phyloP scores from a whole-genome alignment of 2,797 vertebrate species.

The Gymnopithys bicolor region DNA sequence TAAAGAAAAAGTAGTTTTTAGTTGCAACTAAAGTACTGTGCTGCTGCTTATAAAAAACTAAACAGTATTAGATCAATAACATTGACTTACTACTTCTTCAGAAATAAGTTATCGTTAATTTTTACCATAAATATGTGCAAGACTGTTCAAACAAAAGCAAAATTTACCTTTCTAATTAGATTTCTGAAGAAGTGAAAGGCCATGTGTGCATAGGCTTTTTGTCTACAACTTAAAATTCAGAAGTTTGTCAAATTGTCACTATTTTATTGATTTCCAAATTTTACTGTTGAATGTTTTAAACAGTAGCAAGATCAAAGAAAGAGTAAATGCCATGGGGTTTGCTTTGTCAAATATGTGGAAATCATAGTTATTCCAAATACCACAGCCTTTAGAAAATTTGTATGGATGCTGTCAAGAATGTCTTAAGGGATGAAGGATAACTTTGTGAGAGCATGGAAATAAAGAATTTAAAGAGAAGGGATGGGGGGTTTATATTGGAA shows the following conservation, averaged over 20 bases:
- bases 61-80: background rate
- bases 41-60: background rate
- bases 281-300: background rate
- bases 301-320: background rate
- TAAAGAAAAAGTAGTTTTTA: slow-evolving; percentile 53
- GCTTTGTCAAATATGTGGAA: background rate
- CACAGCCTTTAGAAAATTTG: background rate
- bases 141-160: background rate
- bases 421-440: background rate
- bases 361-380: background rate
- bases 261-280: background rate
- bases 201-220: background rate
- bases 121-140: background rate
- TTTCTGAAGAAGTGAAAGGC: background rate
- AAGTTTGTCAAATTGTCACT: background rate
- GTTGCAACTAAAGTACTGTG: slow-evolving; percentile 24
- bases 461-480: background rate
- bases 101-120: background rate
- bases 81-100: background rate
- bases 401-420: background rate
- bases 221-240: background rate
- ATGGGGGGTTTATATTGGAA: background rate
- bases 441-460: background rate
- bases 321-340: background rate
- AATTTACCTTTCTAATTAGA: background rate